Percentiles rank a stretch among this genome's conserved stretches.
Evolutionary conservation across 2,113 vertebrate species (phyloP).

Genomic region (Pteropus alecto): DNA sequence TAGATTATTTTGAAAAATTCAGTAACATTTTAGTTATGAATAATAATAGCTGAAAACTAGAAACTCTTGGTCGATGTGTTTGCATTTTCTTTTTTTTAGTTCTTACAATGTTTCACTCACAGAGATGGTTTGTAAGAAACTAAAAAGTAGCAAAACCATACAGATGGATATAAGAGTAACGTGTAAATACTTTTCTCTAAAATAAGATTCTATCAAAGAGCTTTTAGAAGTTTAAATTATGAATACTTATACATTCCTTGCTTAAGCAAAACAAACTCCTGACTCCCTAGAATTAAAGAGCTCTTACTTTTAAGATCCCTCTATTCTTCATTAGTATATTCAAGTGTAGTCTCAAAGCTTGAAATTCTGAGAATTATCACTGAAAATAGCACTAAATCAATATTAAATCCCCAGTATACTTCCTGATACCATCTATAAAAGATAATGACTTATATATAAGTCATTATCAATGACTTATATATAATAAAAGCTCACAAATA

Average conservation of each 20-base stretch:
- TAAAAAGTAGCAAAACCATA: constrained; percentile 19
- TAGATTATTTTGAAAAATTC: not conserved
- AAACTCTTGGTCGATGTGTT: not conserved
- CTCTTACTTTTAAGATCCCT: not conserved
- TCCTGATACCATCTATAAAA: constrained; percentile 6
- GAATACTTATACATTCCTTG: not conserved
- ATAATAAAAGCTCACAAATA: not conserved
- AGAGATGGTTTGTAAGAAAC: not conserved
- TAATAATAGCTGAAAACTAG: constrained; percentile 23
- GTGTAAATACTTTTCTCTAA: not conserved
- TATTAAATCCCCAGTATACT: not conserved
- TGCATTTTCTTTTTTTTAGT: not conserved
- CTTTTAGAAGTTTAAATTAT: not conserved
- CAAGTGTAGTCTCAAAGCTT: not conserved
- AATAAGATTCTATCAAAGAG: not conserved
- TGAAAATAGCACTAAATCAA: not conserved
- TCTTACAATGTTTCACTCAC: not conserved
- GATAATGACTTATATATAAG: not conserved
- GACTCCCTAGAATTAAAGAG: constrained; percentile 1
- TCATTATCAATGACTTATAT: not conserved
- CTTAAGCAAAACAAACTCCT: constrained; percentile 13
- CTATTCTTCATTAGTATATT: not conserved
- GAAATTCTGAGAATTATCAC: not conserved
- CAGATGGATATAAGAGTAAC: not conserved
- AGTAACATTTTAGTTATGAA: not conserved